These are phyloP conservation scores for Urocitellus parryii DNA, from an alignment of 2,113 vertebrate genomes.

Conservation along the genomic window DNA sequence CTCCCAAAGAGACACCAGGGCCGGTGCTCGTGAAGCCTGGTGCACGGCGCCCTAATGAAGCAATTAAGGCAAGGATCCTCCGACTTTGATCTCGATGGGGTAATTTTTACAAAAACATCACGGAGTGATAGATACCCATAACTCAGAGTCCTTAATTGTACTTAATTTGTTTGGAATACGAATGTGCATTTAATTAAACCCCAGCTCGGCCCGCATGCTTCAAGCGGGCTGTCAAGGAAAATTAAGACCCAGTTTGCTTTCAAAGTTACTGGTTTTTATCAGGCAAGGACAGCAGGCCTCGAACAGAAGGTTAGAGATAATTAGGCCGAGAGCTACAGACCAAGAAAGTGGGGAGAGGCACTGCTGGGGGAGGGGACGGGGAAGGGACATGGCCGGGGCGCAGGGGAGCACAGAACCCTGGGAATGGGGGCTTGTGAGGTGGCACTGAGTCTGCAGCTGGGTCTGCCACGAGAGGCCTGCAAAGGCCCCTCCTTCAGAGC, in stretches of 20 bases:
- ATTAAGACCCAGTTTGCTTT: conserved; percentile 98
- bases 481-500: fast-evolving
- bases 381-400: neutral
- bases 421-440: neutral
- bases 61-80: conserved; percentile 97
- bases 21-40: conserved; percentile 95
- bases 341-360: conserved; percentile 78
- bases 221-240: conserved; percentile 98
- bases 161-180: conserved; percentile 99
- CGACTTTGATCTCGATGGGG: conserved; percentile 99
- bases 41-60: conserved; percentile 98
- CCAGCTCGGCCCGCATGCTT: conserved; percentile 95
- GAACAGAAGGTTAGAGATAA: conserved; percentile 93
- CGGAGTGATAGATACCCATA: conserved; percentile 99
- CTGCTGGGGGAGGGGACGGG: neutral
- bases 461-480: neutral
- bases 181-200: conserved; percentile 99
- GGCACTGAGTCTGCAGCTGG: fast-evolving
- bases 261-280: conserved; percentile 98
- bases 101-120: conserved; percentile 99
- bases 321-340: conserved; percentile 88
- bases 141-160: conserved; percentile 99
- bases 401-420: neutral
- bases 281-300: conserved; percentile 89
- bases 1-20: conserved; percentile 96